A percentile compares a stretch with the other conserved stretches of the same genome.
These are phyloP conservation scores for Geopemphigus sp. DNA, from an alignment of 1,140 invertebrate species.

Conservation along the genomic window DNA sequence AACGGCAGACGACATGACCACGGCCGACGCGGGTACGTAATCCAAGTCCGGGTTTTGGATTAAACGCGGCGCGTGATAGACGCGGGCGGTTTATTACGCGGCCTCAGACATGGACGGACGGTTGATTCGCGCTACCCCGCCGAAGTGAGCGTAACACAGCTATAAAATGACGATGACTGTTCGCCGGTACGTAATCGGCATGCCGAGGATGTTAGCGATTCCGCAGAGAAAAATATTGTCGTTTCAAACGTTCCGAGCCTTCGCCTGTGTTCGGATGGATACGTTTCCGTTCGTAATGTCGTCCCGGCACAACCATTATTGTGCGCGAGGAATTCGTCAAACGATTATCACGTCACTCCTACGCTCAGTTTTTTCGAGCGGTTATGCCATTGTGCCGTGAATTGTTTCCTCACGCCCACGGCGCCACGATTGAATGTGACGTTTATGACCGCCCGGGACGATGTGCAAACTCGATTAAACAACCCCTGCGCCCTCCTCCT, in stretches of 20 bases:
- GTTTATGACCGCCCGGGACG: not conserved
- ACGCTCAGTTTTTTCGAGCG: conserved; percentile 8
- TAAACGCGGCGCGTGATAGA: not conserved
- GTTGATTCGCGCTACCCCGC: not conserved
- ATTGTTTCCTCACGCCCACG: conserved; percentile 20
- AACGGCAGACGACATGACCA: not conserved
- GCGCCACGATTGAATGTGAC: not conserved
- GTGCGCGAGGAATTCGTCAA: not conserved
- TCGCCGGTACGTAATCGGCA: too few relatives aligned
- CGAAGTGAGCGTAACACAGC: too few relatives aligned
- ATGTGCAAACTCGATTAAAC: conserved; percentile 28
- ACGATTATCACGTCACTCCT: conserved; percentile 13
- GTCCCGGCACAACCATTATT: not conserved
- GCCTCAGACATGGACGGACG: not conserved
- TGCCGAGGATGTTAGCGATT: too few relatives aligned
- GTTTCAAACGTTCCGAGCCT: not conserved
- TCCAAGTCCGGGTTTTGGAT: too few relatives aligned
- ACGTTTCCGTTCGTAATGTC: not conserved
- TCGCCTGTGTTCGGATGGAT: too few relatives aligned
- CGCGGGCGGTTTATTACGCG: not conserved
- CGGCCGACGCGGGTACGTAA: not conserved
- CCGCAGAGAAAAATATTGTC: too few relatives aligned
- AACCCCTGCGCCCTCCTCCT: not conserved
- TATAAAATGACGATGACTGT: too few relatives aligned
- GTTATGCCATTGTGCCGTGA: not conserved